Base-by-base conservation (phyloP, 2,888 invertebrate genomes). In the Dolichopus griseipennis region DNA sequence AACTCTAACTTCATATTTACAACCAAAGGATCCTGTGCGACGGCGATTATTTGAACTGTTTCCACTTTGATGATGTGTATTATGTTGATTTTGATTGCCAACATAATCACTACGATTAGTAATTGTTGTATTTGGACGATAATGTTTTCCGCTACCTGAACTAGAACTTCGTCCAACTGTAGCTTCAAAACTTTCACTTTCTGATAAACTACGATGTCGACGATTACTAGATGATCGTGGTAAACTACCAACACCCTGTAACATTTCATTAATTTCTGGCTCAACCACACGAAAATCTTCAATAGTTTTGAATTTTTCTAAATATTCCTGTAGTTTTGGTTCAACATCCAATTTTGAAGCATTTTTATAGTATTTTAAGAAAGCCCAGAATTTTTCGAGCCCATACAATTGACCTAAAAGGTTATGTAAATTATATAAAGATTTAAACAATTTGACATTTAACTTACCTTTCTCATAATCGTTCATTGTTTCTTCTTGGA, bases 361-460 rank as follows among this genome's bases (percentile, higher is more conserved):
- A 77, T 93, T 88, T 80, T 91, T 93, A 83, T 93, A 97, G 84
- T 97, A 98, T 82, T 97, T 97, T 69, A 95, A 84, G 85, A 98
- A 99, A 65, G 97, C 97, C 96, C 98, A 97, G 83, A 99, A 99
- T 82, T 99, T 99, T 83, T 99, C 99, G 73, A 99, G 83, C 34
- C 98, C 99, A 82, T 99, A 99, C 67, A 97, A 85, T 83, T 98
- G 96, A 80, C 95, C 95, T 92, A 66, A 21, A 33, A 12, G 15
- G 22, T 12, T 12, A 71, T 33, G 34, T 64, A 65, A 69, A 65
- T 52, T 15, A n/a, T 15, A n/a, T 12, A 52, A 52, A 18, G 18
- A 52, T 41, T 2, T 41, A 27, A 43, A 61, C 20, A 61, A 18
- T 43, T 66, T 41, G 4, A 37, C 27, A 22, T 34, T 63, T 66